Evolutionary conservation across 2,113 vertebrate genomes (phyloP).

Genomic region (Melanocharis versteri): DNA sequence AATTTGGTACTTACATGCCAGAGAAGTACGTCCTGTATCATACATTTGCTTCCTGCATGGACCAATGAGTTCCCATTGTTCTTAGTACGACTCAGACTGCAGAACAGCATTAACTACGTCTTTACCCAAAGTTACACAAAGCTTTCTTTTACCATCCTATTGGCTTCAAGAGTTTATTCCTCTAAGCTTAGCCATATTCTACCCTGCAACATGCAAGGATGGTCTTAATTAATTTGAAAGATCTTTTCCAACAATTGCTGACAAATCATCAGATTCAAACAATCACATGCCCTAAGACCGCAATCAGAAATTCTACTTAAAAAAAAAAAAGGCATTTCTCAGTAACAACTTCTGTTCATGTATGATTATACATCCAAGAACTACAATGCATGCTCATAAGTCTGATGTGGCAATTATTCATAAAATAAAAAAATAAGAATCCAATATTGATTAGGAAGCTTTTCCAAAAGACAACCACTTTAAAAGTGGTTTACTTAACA

Average conservation of each 20-base stretch:
- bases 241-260: not conserved
- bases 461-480: not conserved
- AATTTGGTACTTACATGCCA: not conserved
- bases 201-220: not conserved
- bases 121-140: not conserved
- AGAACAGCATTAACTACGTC: rapidly evolving
- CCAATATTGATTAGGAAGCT: not conserved
- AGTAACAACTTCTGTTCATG: not conserved
- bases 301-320: not conserved
- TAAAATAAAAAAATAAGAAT: not conserved
- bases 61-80: not conserved
- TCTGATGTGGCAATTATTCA: not conserved
- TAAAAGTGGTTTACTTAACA: not conserved
- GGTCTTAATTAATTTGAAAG: not conserved
- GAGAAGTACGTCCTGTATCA: not conserved
- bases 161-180: not conserved
- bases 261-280: not conserved
- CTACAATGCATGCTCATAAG: not conserved
- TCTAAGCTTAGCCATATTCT: not conserved
- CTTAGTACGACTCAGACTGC: not conserved
- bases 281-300: not conserved
- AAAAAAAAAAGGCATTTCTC: not conserved
- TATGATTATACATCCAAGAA: not conserved
- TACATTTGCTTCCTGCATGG: not conserved
- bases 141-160: not conserved